Evolutionary conservation across 2,888 invertebrate species (phyloP), one percentile per base, ranked within the genome.

Genomic region (Eupithecia subumbrata): DNA sequence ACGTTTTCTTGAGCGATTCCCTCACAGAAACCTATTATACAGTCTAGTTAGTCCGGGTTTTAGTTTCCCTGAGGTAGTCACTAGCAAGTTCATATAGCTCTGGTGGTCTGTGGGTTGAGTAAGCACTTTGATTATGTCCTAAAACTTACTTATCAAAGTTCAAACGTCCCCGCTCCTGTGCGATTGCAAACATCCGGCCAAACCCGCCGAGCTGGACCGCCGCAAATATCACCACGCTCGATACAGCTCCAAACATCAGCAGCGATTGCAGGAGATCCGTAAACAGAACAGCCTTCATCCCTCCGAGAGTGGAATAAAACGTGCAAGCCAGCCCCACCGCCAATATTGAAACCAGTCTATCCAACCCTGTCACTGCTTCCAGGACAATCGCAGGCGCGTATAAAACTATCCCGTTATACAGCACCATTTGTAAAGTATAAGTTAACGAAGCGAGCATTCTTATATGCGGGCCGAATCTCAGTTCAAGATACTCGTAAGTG

Each of bases 331-430:
- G 86, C 2, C 97, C 97, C 73, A 97, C 96, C 0, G 96, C 95
- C 74, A 98, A 88, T 81, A 98, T 97, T 1, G 98, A 97, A 79
- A 96, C 94, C 43, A 96, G 89, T 91, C 96, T 96, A 78, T 96
- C 96, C 11, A 98, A 91, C n/a, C 97, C 97, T 1, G 98, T 98
- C 45, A 98, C 97, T 2, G 98, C 96, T 89, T 97, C 97, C 30
- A 99, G 90, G 0, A 99, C 98, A 80, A 99, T 95, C 0, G 99
- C 97, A 2, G 99, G 99, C 0, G 99, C 99, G 89, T 98, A 99
- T 12, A 99, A 92, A 25, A 98, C 99, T 82, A 99, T 97, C 0
- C 98, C 98, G 95, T 98, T 98, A 84, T 98, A 98, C 30, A 98
- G 93, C 82, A 98, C 96, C 97, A 98, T 98, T 94, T 99, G 99